These are phyloP conservation scores for Caenorhabditis wallacei DNA, from an alignment of 2,888 invertebrate genomes.

Conservation along the genomic window DNA sequence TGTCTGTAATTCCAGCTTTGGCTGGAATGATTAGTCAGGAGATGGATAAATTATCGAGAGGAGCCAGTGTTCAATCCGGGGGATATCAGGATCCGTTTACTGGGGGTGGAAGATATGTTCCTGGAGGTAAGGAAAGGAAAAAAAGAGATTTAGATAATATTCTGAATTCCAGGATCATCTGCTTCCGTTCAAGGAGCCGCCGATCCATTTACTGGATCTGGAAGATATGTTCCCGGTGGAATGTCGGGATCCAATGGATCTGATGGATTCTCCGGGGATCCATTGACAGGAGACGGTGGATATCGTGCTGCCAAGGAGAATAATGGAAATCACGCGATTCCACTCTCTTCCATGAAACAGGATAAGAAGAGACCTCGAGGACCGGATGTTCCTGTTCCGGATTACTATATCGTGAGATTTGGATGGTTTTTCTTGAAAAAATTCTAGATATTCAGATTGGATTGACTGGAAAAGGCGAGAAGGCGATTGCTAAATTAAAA, in stretches of 20 bases:
- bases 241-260: background rate
- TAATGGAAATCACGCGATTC: constrained; percentile 56
- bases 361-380: constrained; percentile 80
- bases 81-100: constrained; percentile 63
- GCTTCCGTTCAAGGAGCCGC: constrained; percentile 1
- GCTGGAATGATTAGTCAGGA: constrained; percentile 60
- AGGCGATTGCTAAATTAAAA: constrained; percentile 72
- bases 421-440: background rate
- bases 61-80: background rate
- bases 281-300: constrained; percentile 64
- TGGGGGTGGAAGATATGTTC: constrained; percentile 83
- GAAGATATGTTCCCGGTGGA: constrained; percentile 81
- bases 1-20: constrained; percentile 84
- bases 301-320: constrained; percentile 57
- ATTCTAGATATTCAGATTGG: constrained; percentile 68
- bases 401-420: constrained; percentile 50
- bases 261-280: constrained; percentile 55
- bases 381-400: constrained; percentile 74
- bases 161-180: background rate
- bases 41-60: constrained; percentile 44
- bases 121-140: constrained; percentile 60
- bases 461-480: constrained; percentile 68
- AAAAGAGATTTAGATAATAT: background rate
- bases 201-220: constrained; percentile 73
- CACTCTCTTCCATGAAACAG: constrained; percentile 71